These are phyloP conservation scores for Parazoanthus swiftii DNA, from an alignment of 92 coral and sea anemone species.

Conservation along the genomic window DNA sequence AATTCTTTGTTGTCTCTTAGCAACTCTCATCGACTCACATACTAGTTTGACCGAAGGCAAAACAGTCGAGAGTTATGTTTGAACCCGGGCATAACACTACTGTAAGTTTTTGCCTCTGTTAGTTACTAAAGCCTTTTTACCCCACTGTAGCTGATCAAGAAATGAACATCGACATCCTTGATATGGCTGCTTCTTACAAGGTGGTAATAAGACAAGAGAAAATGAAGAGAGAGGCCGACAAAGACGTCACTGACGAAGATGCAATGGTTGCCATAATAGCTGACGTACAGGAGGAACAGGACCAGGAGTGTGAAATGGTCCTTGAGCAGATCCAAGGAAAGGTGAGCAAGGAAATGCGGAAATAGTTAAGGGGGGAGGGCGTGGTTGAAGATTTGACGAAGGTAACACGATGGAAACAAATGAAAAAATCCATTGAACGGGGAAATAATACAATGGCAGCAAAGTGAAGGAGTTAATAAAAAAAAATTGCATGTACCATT, in stretches of 20 bases:
- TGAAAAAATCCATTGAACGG: neutral
- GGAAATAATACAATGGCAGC: no score
- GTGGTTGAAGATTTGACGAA: neutral
- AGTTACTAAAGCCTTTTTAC: neutral
- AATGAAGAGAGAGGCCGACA: slow-evolving; percentile 55
- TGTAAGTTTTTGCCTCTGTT: no score
- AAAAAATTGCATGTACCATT: no score
- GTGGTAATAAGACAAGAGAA: slow-evolving; percentile 79
- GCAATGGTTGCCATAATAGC: slow-evolving; percentile 83
- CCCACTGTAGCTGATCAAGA: slow-evolving; percentile 80
- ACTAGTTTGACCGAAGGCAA: no score
- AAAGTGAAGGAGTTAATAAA: no score
- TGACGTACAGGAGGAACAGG: slow-evolving; percentile 85
- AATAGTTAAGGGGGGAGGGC: neutral
- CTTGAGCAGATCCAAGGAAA: slow-evolving; percentile 79
- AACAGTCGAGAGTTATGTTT: no score
- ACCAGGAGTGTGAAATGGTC: slow-evolving; percentile 76
- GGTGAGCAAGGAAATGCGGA: slow-evolving; percentile 44
- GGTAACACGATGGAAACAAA: neutral
- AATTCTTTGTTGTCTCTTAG: no score
- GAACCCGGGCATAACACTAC: no score
- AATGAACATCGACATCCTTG: slow-evolving; percentile 84
- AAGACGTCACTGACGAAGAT: slow-evolving; percentile 67
- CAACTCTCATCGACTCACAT: no score
- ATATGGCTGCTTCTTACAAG: slow-evolving; percentile 94